A percentile compares a stretch with the other conserved stretches of the same genome.
Conservation (phyloP, 2,797 vertebrate species). For the Pangasius sanitwongsei region DNA sequence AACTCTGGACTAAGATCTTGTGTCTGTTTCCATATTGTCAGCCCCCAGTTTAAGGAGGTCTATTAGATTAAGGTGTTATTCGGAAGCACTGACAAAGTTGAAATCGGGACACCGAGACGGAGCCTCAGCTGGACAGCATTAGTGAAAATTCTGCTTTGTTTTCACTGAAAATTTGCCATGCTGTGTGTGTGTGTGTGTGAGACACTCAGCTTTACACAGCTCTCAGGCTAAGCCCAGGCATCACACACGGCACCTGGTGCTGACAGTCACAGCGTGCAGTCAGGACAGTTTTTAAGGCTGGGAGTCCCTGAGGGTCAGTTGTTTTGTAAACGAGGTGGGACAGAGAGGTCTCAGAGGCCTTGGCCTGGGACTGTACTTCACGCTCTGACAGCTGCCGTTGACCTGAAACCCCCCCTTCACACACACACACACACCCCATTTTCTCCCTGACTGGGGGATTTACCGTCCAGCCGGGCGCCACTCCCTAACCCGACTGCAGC, state of each 20-base stretch:
- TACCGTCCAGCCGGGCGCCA: constrained; percentile 48
- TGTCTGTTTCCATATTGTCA: not conserved
- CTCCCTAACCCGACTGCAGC: constrained; percentile 49
- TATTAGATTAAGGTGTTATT: constrained; percentile 33
- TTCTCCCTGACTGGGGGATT: constrained; percentile 51
- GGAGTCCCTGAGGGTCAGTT: constrained; percentile 53
- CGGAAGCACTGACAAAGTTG: constrained; percentile 35
- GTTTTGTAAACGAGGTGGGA: constrained; percentile 54
- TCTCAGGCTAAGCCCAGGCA: constrained; percentile 40
- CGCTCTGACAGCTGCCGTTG: constrained; percentile 76
- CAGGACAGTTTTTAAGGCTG: constrained; percentile 49
- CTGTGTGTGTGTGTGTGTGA: not conserved
- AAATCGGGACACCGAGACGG: constrained; percentile 48
- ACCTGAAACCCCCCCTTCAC: constrained; percentile 67
- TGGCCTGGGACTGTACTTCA: constrained; percentile 76
- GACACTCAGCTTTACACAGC: constrained; percentile 39
- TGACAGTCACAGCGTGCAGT: constrained; percentile 51
- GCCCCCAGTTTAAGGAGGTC: constrained; percentile 11
- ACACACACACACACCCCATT: constrained; percentile 58
- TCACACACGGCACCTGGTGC: constrained; percentile 53
- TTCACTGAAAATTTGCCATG: constrained; percentile 39
- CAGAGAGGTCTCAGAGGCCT: constrained; percentile 66
- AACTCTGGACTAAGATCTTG: not conserved
- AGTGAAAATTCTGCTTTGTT: constrained; percentile 35
- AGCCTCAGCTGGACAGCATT: constrained; percentile 51